A percentile compares a stretch with the other conserved stretches of the same genome.
phyloP scores from a whole-genome alignment of 2,113 vertebrate genomes.

The Spea multiplicata region DNA sequence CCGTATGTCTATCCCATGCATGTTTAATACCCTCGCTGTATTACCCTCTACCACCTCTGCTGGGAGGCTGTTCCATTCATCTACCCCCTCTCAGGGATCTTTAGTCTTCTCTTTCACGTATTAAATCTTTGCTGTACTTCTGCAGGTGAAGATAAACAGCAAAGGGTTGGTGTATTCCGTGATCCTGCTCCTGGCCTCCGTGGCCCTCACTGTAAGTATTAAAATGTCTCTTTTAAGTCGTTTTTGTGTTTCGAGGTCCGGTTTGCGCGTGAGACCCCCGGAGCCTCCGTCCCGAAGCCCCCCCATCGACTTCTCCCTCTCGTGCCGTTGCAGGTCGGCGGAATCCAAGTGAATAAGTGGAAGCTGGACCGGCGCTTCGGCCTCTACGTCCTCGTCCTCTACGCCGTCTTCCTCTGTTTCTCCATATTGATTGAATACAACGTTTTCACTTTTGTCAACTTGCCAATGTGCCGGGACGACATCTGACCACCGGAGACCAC shows the following conservation, averaged over 20 bases:
- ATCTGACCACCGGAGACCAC: conserved; percentile 59
- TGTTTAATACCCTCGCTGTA: too few species aligned
- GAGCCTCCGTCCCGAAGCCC: too few species aligned
- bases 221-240: not conserved
- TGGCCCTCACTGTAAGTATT: conserved; percentile 87
- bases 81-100: too few species aligned
- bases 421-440: conserved; percentile 97
- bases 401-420: conserved; percentile 90
- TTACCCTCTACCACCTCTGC: too few species aligned
- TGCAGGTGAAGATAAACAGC: conserved; percentile 93
- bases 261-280: not conserved
- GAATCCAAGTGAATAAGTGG: conserved; percentile 94
- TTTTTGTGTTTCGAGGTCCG: not conserved
- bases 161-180: conserved; percentile 91
- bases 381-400: conserved; percentile 82
- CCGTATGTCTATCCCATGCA: too few species aligned
- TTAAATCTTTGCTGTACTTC: conserved; percentile 15
- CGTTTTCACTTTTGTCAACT: conserved; percentile 97
- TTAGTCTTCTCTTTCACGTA: too few species aligned
- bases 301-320: not conserved
- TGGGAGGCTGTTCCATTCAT: too few species aligned
- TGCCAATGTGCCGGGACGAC: conserved; percentile 91
- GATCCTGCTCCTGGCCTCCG: conserved; percentile 87
- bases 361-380: conserved; percentile 88
- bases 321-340: conserved; percentile 72